These are phyloP conservation scores for Stenurella melanura DNA, from an alignment of 2,888 invertebrate genomes.

Conservation along the genomic window DNA sequence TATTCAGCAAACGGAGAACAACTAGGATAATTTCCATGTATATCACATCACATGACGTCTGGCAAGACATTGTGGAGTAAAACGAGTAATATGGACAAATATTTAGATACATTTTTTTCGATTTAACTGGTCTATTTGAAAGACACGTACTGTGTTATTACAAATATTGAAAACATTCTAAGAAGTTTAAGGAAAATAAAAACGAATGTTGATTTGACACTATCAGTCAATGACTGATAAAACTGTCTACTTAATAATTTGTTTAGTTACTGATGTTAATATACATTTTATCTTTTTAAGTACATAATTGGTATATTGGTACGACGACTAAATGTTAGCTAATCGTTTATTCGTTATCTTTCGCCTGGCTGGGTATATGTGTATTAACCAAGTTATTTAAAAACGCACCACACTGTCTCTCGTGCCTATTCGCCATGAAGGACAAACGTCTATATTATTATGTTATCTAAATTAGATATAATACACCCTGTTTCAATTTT, in stretches of 20 bases:
- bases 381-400: constrained; percentile 7
- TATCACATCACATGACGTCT: too few relatives aligned
- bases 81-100: too few relatives aligned
- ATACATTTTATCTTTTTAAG: constrained; percentile 10
- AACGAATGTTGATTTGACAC: background rate
- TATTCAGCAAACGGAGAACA: too few relatives aligned
- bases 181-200: background rate
- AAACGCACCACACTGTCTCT: constrained; percentile 6
- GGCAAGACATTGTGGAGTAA: too few relatives aligned
- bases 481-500: background rate
- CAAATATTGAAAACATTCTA: background rate
- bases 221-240: constrained; percentile 27
- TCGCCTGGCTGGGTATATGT: background rate
- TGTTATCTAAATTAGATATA: background rate
- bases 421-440: background rate
- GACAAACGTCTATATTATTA: background rate
- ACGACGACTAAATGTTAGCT: background rate
- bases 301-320: background rate
- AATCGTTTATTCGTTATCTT: background rate
- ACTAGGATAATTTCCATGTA: too few relatives aligned
- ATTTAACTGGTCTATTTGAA: too few relatives aligned
- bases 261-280: constrained; percentile 4
- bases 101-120: too few relatives aligned
- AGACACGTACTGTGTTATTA: background rate
- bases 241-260: background rate